Conservation (phyloP, 2,797 vertebrate species). For the Urophycis tenuis region DNA sequence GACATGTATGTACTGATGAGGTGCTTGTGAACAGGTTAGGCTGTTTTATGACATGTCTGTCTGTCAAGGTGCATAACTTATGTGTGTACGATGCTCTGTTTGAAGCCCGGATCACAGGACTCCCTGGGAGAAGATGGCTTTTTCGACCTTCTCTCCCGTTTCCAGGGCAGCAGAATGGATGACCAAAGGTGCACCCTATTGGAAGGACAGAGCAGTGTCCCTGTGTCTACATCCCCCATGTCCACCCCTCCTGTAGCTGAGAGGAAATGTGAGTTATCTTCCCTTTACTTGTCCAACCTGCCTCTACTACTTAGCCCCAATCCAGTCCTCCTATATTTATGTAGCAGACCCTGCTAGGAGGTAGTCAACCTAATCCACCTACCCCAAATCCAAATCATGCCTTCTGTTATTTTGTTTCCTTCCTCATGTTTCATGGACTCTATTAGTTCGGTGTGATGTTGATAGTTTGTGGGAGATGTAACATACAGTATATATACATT, state of each 20-base stretch:
- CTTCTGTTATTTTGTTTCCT: neutral
- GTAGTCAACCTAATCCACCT: no score
- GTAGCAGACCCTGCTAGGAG: no score
- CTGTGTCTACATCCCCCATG: constrained; percentile 54
- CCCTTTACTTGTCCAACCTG: constrained; percentile 31
- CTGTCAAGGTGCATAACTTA: neutral
- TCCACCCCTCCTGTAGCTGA: constrained; percentile 72
- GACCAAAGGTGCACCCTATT: constrained; percentile 88
- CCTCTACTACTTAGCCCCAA: no score
- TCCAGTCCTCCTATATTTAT: no score
- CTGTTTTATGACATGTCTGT: neutral
- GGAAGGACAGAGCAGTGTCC: constrained; percentile 64
- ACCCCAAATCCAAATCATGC: no score
- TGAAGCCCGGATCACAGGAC: constrained; percentile 67
- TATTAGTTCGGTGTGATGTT: neutral
- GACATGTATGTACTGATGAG: neutral
- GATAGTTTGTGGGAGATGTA: neutral
- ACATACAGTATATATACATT: neutral
- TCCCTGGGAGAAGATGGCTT: constrained; percentile 87
- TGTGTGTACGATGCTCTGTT: neutral
- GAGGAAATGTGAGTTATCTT: constrained; percentile 77
- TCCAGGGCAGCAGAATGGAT: constrained; percentile 95
- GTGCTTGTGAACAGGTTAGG: neutral
- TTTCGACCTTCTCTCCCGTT: constrained; percentile 91
- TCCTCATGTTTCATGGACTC: no score